Conservation (phyloP, 2,888 invertebrate species). For the Leptinotarsa haldemani region DNA sequence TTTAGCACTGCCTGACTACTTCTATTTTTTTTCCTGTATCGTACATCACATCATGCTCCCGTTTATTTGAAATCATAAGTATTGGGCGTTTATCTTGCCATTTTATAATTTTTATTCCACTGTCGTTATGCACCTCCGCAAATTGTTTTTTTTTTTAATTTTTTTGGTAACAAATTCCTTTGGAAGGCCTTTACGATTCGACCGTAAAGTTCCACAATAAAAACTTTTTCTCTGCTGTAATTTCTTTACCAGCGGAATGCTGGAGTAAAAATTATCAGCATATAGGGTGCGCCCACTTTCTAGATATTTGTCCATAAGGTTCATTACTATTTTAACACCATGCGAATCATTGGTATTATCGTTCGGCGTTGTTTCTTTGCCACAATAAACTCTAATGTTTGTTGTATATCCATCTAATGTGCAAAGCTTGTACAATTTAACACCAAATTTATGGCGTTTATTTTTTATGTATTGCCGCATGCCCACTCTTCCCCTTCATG, state of each 20-base stretch:
- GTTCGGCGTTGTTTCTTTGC: constrained; percentile 25
- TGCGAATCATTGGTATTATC: constrained; percentile 21
- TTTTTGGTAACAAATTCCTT: neutral
- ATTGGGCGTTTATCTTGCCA: constrained; percentile 18
- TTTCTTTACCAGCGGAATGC: constrained; percentile 11
- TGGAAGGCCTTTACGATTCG: constrained; percentile 21
- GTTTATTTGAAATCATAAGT: constrained; percentile 15
- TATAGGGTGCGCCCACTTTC: constrained; percentile 37
- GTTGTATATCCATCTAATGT: constrained; percentile 33
- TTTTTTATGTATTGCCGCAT: constrained; percentile 36
- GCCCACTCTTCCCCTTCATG: constrained; percentile 30
- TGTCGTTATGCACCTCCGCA: neutral
- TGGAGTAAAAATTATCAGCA: constrained; percentile 26
- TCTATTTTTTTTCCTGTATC: constrained; percentile 18
- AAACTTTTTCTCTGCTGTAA: constrained; percentile 15
- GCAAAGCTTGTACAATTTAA: constrained; percentile 35
- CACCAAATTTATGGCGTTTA: constrained; percentile 32
- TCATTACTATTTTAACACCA: constrained; percentile 31
- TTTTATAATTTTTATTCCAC: constrained; percentile 32
- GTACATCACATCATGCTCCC: constrained; percentile 15
- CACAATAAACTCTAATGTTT: constrained; percentile 32
- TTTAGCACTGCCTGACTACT: constrained; percentile 25
- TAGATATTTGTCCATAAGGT: constrained; percentile 29
- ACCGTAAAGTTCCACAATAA: constrained; percentile 25
- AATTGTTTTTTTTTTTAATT: neutral